Conservation (phyloP, 1,140 invertebrate genomes). For the Parasteatoda tepidariorum region DNA sequence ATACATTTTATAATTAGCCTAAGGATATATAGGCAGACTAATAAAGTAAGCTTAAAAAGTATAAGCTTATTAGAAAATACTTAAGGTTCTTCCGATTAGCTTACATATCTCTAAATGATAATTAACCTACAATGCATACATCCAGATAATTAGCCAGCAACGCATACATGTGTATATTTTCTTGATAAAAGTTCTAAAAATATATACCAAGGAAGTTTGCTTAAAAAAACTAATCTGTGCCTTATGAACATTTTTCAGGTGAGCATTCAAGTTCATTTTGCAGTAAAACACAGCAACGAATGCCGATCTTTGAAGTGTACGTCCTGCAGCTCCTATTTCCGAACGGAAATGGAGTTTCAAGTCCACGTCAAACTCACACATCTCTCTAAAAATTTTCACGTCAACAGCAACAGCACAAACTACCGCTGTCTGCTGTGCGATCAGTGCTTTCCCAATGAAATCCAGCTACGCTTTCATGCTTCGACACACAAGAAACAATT, state of each 20-base stretch:
- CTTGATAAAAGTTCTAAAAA: no score
- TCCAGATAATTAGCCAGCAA: no score
- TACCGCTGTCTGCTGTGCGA: conserved; percentile 48
- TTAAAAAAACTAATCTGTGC: no score
- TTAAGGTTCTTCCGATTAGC: no score
- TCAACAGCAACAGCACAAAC: background rate
- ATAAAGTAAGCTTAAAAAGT: no score
- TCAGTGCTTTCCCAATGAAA: conserved; percentile 63
- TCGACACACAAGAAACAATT: conserved; percentile 76
- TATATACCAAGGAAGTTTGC: no score
- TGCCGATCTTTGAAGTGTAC: conserved; percentile 83
- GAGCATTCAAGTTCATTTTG: conserved; percentile 83
- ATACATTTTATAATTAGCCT: no score
- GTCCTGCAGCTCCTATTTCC: conserved; percentile 79
- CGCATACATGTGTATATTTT: no score
- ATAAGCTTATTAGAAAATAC: no score
- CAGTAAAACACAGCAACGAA: conserved; percentile 85
- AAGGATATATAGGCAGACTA: no score
- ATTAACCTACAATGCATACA: no score
- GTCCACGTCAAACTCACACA: conserved; percentile 71
- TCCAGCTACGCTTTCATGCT: conserved; percentile 43
- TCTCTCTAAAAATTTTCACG: conserved; percentile 61
- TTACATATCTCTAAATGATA: no score
- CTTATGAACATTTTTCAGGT: conserved; percentile 81
- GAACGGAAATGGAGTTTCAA: conserved; percentile 82